Conservation (phyloP, 2,888 invertebrate species). For the Campaea margaritaria region DNA sequence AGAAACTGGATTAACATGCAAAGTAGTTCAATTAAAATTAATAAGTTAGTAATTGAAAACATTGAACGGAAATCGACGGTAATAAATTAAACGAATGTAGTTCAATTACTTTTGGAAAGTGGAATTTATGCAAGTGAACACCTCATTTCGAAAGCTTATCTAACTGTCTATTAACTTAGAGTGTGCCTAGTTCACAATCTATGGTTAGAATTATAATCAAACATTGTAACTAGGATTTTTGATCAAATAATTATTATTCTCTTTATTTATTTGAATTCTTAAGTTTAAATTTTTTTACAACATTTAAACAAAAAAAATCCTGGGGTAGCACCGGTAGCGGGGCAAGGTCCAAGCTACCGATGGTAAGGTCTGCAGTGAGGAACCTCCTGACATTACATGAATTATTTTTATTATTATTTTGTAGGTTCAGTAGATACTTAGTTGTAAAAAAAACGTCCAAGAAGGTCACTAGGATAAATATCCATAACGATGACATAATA, state of each 20-base stretch:
- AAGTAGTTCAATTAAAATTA: slow-evolving; percentile 49
- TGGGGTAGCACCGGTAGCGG: no score
- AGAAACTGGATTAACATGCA: slow-evolving; percentile 46
- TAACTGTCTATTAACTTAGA: slow-evolving; percentile 17
- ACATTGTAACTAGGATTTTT: no score
- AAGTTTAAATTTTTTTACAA: not conserved
- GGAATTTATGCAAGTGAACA: slow-evolving; percentile 27
- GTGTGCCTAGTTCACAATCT: not conserved
- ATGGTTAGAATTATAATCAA: not conserved
- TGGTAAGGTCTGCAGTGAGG: no score
- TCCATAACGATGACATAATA: no score
- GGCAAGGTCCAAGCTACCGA: no score
- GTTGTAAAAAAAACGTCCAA: no score
- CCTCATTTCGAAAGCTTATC: slow-evolving; percentile 21
- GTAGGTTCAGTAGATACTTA: no score
- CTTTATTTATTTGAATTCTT: no score
- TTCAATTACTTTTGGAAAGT: slow-evolving; percentile 39
- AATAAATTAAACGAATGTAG: slow-evolving; percentile 40
- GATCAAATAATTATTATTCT: not conserved
- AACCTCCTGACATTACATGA: no score
- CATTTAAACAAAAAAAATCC: no score
- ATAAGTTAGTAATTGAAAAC: slow-evolving; percentile 45
- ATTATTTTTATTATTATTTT: no score
- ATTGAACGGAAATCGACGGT: slow-evolving; percentile 41
- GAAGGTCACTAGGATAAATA: no score